These are phyloP conservation scores for Stegophylla sp. DNA, from an alignment of 2,888 invertebrate species.

Conservation along the genomic window DNA sequence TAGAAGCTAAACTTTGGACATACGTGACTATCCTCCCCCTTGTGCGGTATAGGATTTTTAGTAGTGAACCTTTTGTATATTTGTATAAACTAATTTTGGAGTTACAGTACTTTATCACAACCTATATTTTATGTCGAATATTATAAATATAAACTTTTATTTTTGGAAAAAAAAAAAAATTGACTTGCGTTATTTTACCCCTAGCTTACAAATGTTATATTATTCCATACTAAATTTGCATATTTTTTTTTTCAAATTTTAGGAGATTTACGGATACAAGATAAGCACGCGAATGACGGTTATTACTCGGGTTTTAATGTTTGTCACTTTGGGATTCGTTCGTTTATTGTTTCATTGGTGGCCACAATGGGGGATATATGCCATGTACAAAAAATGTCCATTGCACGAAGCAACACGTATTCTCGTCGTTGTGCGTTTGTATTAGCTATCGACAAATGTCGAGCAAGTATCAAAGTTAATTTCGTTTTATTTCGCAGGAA, in stretches of 20 bases:
- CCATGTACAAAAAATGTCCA: conserved; percentile 67
- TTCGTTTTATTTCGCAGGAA: conserved; percentile 40
- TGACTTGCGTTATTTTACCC: no score
- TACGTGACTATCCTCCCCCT: no score
- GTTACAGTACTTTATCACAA: no score
- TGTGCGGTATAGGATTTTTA: no score
- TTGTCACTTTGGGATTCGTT: conserved; percentile 68
- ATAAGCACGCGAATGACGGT: conserved; percentile 64
- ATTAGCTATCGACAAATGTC: background rate
- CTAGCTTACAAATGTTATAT: no score
- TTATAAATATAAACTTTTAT: no score
- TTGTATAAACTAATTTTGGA: no score
- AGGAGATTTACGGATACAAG: conserved; percentile 69
- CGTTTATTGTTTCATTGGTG: conserved; percentile 72
- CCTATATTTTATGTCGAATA: no score
- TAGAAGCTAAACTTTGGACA: no score
- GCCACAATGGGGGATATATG: conserved; percentile 68
- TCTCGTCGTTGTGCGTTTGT: conserved; percentile 67
- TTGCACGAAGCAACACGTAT: conserved; percentile 68
- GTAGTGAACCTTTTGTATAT: no score
- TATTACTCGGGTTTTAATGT: conserved; percentile 66
- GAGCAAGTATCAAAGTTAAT: background rate
- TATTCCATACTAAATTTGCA: no score
- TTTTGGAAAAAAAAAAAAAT: no score
- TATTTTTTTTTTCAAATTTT: conserved; percentile 61